Evolutionary conservation across 2,113 vertebrate species (phyloP).

Genomic region (Tyto alba): DNA sequence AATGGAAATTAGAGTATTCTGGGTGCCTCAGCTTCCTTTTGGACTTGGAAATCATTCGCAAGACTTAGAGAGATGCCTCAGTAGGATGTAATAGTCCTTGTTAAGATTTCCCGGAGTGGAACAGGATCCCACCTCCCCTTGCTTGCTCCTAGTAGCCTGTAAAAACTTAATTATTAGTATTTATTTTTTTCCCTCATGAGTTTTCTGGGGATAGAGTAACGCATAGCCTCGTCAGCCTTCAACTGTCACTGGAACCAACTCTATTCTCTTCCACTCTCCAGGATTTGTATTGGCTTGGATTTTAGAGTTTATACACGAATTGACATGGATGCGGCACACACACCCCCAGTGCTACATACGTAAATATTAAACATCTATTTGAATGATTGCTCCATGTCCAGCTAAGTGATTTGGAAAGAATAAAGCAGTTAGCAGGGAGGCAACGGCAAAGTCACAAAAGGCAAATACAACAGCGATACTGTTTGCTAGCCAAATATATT

Average conservation of each 20-base stretch:
- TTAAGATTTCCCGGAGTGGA: not conserved
- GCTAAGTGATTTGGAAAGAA: not conserved
- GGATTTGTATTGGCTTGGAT: not conserved
- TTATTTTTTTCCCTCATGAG: not conserved
- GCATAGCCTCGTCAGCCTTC: not conserved
- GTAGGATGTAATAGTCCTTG: not conserved
- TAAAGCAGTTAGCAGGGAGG: not conserved
- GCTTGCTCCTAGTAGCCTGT: not conserved
- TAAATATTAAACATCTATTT: not conserved
- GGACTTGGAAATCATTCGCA: not conserved
- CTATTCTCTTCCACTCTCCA: not conserved
- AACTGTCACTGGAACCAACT: not conserved
- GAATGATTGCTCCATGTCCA: not conserved
- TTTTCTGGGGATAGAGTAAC: not conserved
- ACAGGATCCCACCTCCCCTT: not conserved
- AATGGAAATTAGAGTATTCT: not conserved
- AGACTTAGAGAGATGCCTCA: not conserved
- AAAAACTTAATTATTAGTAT: not conserved
- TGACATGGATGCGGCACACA: not conserved
- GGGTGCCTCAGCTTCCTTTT: not conserved
- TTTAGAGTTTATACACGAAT: not conserved
- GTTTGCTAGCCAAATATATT: not conserved
- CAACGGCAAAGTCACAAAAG: not conserved
- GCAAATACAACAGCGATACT: not conserved
- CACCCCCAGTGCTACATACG: rapidly evolving